Evolutionary conservation across 1,140 invertebrate genomes (phyloP).

Genomic region (Batillaria attramentaria): DNA sequence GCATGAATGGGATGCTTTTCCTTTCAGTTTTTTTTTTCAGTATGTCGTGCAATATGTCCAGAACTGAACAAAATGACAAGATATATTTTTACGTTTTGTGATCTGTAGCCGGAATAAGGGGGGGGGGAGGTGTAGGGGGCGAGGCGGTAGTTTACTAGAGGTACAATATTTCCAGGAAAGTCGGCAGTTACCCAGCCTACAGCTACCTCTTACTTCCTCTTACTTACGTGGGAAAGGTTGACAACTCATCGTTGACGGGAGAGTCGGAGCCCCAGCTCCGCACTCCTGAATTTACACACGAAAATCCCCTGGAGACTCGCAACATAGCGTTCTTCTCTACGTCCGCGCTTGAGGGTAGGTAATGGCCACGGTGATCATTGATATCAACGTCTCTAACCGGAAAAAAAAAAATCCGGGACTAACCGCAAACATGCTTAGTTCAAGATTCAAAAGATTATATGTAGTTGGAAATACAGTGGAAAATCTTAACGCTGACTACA

Average conservation of each 20-base stretch:
- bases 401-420: no score
- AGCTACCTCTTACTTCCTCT: no score
- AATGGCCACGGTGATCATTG: not conserved
- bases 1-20: not conserved
- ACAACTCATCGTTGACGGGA: constrained; percentile 86
- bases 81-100: not conserved
- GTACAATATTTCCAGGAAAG: not conserved
- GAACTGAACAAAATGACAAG: not conserved
- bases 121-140: not conserved
- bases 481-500: not conserved
- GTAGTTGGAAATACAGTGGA: not conserved
- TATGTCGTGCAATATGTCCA: not conserved
- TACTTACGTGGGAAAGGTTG: constrained; percentile 54
- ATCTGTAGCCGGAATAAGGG: not conserved
- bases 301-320: constrained; percentile 96
- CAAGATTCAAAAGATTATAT: not conserved
- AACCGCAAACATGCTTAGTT: no score
- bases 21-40: not conserved
- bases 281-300: constrained; percentile 92
- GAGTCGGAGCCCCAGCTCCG: constrained; percentile 96
- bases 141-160: not conserved
- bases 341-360: constrained; percentile 90
- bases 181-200: no score
- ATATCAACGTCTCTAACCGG: not conserved
- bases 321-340: constrained; percentile 98